Percentiles rank a stretch among this genome's conserved stretches.
Evolutionary conservation across 2,888 invertebrate species (phyloP).

Genomic region (Uloborus plumipes): DNA sequence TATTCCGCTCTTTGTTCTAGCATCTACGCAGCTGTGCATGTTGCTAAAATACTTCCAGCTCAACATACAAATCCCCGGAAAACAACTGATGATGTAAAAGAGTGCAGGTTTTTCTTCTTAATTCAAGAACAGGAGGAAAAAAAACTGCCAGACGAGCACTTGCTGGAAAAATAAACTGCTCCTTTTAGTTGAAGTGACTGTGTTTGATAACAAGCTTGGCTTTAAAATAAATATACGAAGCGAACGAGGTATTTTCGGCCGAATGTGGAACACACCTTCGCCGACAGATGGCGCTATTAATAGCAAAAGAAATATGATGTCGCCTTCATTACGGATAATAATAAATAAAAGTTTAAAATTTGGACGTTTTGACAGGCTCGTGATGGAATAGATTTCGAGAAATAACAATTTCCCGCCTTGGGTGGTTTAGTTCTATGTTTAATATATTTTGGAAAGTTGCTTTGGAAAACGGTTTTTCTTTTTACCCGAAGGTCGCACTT

Average conservation of each 20-base stretch:
- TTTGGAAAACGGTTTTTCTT: not conserved
- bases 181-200: slow-evolving; percentile 55
- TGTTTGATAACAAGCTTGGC: slow-evolving; percentile 62
- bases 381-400: slow-evolving; percentile 33
- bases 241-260: slow-evolving; percentile 43
- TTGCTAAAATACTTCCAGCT: too few species aligned
- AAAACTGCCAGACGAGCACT: slow-evolving; percentile 31
- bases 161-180: slow-evolving; percentile 59
- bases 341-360: slow-evolving; percentile 52
- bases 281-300: slow-evolving; percentile 61
- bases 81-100: too few species aligned
- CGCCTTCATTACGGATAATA: slow-evolving; percentile 48
- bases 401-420: slow-evolving; percentile 32
- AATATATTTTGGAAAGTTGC: slow-evolving; percentile 10
- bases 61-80: too few species aligned
- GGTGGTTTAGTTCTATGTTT: slow-evolving; percentile 16
- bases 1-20: too few species aligned
- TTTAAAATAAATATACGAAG: slow-evolving; percentile 59
- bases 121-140: not conserved
- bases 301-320: slow-evolving; percentile 42
- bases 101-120: too few species aligned
- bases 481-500: too few species aligned
- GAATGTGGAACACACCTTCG: slow-evolving; percentile 48
- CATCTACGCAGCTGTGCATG: too few species aligned
- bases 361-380: slow-evolving; percentile 22